Evolutionary conservation across 2,888 invertebrate genomes (phyloP), one percentile per base, ranked within the genome.

Genomic region (Syrphus vitripennis): DNA sequence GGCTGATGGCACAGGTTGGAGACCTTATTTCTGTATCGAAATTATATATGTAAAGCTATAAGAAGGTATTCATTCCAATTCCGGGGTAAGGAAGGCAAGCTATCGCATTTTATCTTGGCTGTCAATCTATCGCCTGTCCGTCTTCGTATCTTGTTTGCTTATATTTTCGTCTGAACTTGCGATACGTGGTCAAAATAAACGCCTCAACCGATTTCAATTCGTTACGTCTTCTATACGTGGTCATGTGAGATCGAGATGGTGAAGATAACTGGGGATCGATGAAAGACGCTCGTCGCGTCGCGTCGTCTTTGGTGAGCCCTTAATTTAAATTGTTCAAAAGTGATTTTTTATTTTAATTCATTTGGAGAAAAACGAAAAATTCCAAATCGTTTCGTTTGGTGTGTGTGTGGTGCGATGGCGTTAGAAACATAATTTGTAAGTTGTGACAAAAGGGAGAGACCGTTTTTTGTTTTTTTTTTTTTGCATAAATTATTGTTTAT

Each of bases 101-200:
- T 61, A 74, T 78, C 74, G 61, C 61, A 74, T 78, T 78, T n/a
- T 74, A 83, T 83, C 83, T 83, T 19, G 12, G 45, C 69, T 74
- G 69, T 78, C 78, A 83, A 78, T 78, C 83, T 67, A 40, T 70
- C 69, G 69, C 40, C 63, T 70, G 83, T 83, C 83, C 55, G 45
- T 83, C 78, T 78, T 78, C 61, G 83, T 53, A 50, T 55, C 57
- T 45, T 59, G 65, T 75, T 78, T 83, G 74, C 63, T 74, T 78
- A 45, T 61, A 78, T 19, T 40, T 69, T 42, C 72, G 42, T 34
- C 24, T 29, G 45, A 59, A 53, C 77, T 26, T 40, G 50, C 24
- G 37, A 50, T 74, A 78, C 74, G 69, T 78, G 78, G 83, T 70
- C 63, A 74, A 74, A 70, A 74, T 69, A 78, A 78, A 74, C 69